Evolutionary conservation across 2,888 invertebrate species (phyloP).

Genomic region (Chesias legatella): DNA sequence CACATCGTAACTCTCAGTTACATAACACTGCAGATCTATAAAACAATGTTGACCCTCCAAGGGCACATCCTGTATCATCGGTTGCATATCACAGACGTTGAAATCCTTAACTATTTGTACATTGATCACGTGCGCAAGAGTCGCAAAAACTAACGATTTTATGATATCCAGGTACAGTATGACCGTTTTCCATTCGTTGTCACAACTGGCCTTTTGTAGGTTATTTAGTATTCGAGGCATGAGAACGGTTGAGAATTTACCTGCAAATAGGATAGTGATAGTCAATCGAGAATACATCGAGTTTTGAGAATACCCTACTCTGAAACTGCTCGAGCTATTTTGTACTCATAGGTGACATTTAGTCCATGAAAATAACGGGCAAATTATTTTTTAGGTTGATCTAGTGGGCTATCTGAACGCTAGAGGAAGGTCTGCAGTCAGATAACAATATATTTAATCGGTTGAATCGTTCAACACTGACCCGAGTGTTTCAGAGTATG

Average conservation of each 20-base stretch:
- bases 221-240: constrained; percentile 55
- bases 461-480: too few relatives aligned
- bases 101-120: constrained; percentile 70
- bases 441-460: too few relatives aligned
- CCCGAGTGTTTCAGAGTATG: too few relatives aligned
- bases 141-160: constrained; percentile 57
- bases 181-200: constrained; percentile 61
- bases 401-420: too few relatives aligned
- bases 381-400: too few relatives aligned
- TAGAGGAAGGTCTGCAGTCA: too few relatives aligned
- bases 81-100: constrained; percentile 64
- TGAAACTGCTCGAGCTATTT: too few relatives aligned
- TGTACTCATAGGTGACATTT: too few relatives aligned
- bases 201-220: constrained; percentile 54
- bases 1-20: constrained; percentile 73
- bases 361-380: too few relatives aligned
- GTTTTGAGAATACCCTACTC: too few relatives aligned
- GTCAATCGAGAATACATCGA: neutral
- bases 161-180: constrained; percentile 63
- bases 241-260: constrained; percentile 64
- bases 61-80: constrained; percentile 60
- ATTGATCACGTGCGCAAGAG: constrained; percentile 66
- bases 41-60: constrained; percentile 54
- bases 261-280: constrained; percentile 42
- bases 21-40: constrained; percentile 82